Evolutionary conservation across 2,888 invertebrate genomes (phyloP).

Genomic region (Petrophora chlorosata): DNA sequence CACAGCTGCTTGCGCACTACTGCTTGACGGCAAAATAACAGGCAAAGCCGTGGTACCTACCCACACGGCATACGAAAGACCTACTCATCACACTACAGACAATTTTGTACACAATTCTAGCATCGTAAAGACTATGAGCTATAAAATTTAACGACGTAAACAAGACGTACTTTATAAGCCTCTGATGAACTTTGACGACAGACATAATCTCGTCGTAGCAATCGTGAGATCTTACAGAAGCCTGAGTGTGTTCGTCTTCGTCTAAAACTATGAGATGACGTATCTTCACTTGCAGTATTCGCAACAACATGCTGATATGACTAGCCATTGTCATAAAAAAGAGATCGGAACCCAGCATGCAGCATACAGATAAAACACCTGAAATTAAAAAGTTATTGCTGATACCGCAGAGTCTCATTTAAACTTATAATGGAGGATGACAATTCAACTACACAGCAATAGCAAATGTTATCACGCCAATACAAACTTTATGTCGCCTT

Average conservation of each 20-base stretch:
- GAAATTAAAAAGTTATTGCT: slow-evolving; percentile 1
- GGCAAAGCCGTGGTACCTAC: too few relatives aligned
- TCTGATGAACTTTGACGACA: slow-evolving; percentile 63
- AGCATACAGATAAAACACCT: slow-evolving; percentile 45
- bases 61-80: too few relatives aligned
- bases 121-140: neutral
- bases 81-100: too few relatives aligned
- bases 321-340: slow-evolving; percentile 71
- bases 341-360: slow-evolving; percentile 66
- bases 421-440: neutral
- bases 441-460: too few relatives aligned
- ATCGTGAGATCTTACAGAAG: slow-evolving; percentile 29
- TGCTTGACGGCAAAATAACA: too few relatives aligned
- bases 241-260: neutral
- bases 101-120: neutral
- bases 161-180: slow-evolving; percentile 56
- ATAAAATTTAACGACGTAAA: neutral
- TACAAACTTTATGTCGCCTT: too few relatives aligned
- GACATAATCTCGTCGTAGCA: slow-evolving; percentile 57
- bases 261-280: slow-evolving; percentile 44
- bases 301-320: slow-evolving; percentile 68
- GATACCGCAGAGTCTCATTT: neutral
- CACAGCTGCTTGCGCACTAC: too few relatives aligned
- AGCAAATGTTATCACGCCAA: neutral
- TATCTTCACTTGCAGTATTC: slow-evolving; percentile 60